Evolutionary conservation across 1,140 invertebrate genomes (phyloP), one percentile per base, ranked within the genome.

Genomic region (Pararge aegeria): DNA sequence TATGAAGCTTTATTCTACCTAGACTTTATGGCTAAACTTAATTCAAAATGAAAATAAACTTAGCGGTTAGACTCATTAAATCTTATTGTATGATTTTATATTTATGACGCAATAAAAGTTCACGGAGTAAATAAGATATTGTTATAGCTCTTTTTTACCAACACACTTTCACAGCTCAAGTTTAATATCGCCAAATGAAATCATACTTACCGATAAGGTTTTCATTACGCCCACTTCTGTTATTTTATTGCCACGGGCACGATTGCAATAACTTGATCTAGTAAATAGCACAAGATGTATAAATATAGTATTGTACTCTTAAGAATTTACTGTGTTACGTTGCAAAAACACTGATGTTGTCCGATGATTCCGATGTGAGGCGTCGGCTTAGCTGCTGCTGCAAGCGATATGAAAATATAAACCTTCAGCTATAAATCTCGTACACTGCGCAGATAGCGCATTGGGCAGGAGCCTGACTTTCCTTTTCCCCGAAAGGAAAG

Each of bases 91-190:
- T 42, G 15, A 16, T 42, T 42, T 42, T 3, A 16, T 42, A 15
- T 42, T 42, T n/a, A 7, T 44, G 40, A 20, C 19, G 40, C 18
- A 82, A 83, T 82, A 83, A 83, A 86, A 83, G 76, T 80, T 78
- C 72, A 77, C 73, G 61, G 51, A 16, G 40, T 44, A 44, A 53
- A 55, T 51, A 51, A 51, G 48, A 51, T 29, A 29, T n/a, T n/a
- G n/a, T n/a, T n/a, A n/a, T 30, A 30, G 49, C 18, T 24, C 18
- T 51, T 51, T 51, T 74, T 73, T 69, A 70, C 65, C 55, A 44
- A 19, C 40, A 12, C 5, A 20, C 13, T 20, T 44, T 44, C 20
- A 44, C 40, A 20, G 40, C 40, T 3, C 18, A 44, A 44, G 18
- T 44, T 44, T 44, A 44, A 20, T 44, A 20, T 20, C 40, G 4